Evolutionary conservation across 2,113 vertebrate genomes (phyloP).

Genomic region (Thalassoma bifasciatum): DNA sequence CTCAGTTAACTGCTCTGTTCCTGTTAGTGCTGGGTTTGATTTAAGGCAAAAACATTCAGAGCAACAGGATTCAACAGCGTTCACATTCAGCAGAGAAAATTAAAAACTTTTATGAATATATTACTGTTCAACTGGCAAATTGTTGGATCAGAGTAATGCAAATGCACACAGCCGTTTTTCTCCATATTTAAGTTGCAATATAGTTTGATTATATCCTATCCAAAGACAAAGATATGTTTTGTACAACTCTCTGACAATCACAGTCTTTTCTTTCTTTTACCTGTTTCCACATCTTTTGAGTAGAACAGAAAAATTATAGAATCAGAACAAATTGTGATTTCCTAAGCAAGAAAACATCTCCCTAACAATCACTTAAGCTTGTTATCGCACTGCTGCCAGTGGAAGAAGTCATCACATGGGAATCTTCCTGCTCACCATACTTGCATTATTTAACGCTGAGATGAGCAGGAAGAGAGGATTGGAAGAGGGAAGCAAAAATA

Average conservation of each 20-base stretch:
- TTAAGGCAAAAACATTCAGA: neutral
- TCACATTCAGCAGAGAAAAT: neutral
- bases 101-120: neutral
- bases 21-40: neutral
- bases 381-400: neutral
- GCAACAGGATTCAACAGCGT: neutral
- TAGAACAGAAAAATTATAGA: neutral
- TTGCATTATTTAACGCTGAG: slow-evolving; percentile 61
- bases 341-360: neutral
- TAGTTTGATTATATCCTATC: too few relatives aligned
- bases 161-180: neutral
- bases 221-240: too few relatives aligned
- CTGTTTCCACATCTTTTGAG: too few relatives aligned
- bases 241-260: too few relatives aligned
- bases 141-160: neutral
- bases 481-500: slow-evolving; percentile 51
- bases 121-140: neutral
- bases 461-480: slow-evolving; percentile 24
- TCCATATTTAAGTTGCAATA: too few relatives aligned
- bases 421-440: slow-evolving; percentile 33
- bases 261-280: too few relatives aligned
- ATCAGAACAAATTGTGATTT: slow-evolving; percentile 7
- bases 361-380: slow-evolving; percentile 4
- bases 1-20: neutral
- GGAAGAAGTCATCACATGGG: slow-evolving; percentile 41